Conservation (phyloP, 1,140 invertebrate species). For the Neodiprion fabricii region DNA sequence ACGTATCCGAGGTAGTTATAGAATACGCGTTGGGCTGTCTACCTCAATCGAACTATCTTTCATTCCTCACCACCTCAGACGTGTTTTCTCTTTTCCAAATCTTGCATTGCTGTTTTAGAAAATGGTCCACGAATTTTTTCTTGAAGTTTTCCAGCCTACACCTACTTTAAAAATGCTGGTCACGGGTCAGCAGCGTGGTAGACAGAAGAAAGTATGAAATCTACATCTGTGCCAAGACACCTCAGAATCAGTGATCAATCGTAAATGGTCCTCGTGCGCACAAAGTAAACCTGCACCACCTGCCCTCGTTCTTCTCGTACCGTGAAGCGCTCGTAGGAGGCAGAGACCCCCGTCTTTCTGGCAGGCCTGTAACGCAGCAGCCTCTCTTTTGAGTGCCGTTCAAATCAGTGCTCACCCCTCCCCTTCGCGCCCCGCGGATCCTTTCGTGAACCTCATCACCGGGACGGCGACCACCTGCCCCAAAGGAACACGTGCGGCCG, state of each 20-base stretch:
- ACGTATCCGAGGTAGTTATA: too few relatives aligned
- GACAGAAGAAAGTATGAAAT: too few relatives aligned
- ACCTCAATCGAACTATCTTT: too few relatives aligned
- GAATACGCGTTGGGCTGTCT: too few relatives aligned
- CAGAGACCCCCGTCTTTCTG: background rate
- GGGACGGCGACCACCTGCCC: slow-evolving; percentile 55
- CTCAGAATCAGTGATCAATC: background rate
- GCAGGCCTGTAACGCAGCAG: background rate
- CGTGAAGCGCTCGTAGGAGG: background rate
- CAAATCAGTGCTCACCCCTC: slow-evolving; percentile 44
- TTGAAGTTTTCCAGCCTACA: too few relatives aligned
- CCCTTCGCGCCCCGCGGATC: background rate
- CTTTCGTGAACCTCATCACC: background rate
- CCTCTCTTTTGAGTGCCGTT: slow-evolving; percentile 26
- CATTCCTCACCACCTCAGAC: too few relatives aligned
- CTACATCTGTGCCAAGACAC: too few relatives aligned
- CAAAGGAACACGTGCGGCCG: slow-evolving; percentile 50
- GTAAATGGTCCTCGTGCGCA: background rate
- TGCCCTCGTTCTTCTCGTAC: background rate
- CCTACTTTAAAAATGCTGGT: too few relatives aligned
- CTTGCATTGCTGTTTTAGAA: too few relatives aligned
- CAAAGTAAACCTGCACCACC: background rate
- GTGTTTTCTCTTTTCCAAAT: too few relatives aligned
- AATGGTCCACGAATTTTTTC: too few relatives aligned
- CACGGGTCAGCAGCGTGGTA: too few relatives aligned